phyloP scores from a whole-genome alignment of 2,888 invertebrate genomes.

The Rhingia rostrata region DNA sequence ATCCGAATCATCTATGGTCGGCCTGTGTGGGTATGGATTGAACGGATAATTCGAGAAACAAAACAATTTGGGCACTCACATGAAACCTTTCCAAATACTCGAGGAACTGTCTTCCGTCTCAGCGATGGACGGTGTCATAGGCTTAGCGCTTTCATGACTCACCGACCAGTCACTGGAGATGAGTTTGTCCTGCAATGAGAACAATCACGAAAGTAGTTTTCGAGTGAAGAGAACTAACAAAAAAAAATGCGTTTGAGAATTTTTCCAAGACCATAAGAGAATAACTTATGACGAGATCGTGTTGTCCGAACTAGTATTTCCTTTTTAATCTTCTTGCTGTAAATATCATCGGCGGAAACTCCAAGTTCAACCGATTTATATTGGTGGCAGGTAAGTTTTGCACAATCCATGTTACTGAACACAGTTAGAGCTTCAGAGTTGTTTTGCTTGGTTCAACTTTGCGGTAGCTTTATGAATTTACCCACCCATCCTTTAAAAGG shows the following conservation, averaged over 20 bases:
- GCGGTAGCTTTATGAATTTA: no score
- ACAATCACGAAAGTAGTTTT: no score
- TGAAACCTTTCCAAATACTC: conserved; percentile 80
- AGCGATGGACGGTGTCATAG: conserved; percentile 77
- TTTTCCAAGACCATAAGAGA: not conserved
- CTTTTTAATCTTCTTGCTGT: no score
- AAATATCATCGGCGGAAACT: no score
- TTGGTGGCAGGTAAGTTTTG: no score
- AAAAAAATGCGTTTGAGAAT: not conserved
- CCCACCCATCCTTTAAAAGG: no score
- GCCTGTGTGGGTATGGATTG: conserved; percentile 70
- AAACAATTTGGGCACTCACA: conserved; percentile 75
- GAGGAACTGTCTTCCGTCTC: conserved; percentile 79
- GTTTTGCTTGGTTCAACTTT: no score
- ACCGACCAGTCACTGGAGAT: conserved; percentile 88
- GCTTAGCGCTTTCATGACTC: conserved; percentile 84
- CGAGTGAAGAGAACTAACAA: conserved; percentile 3
- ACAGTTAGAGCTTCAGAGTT: no score
- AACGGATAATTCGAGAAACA: not conserved
- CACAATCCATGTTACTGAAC: no score
- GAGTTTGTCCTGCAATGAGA: conserved; percentile 82
- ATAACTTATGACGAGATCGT: no score
- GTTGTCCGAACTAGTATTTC: no score
- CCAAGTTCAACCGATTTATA: no score
- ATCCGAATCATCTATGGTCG: conserved; percentile 80